Conservation (phyloP, 2,888 invertebrate genomes). For the Leucophenga maculata region DNA sequence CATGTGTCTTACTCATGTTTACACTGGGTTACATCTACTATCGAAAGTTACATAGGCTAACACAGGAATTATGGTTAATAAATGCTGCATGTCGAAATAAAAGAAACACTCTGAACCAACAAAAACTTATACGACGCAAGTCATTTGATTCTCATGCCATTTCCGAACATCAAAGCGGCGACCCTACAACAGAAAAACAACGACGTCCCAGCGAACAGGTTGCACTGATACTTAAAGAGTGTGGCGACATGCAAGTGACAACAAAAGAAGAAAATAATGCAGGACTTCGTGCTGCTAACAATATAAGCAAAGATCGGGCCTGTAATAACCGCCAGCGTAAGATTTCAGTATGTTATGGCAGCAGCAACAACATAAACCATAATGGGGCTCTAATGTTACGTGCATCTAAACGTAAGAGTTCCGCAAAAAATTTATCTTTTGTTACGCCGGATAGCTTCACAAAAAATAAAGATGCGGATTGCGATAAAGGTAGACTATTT, state of each 20-base stretch:
- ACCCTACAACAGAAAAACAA: slow-evolving; percentile 43
- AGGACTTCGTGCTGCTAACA: background rate
- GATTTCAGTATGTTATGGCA: slow-evolving; percentile 69
- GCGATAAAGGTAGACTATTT: slow-evolving; percentile 49
- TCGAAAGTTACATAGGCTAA: slow-evolving; percentile 64
- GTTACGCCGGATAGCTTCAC: slow-evolving; percentile 68
- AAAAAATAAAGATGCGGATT: slow-evolving; percentile 38
- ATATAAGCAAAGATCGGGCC: slow-evolving; percentile 2
- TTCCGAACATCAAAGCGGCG: slow-evolving; percentile 53
- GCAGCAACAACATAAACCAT: slow-evolving; percentile 56
- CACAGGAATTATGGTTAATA: slow-evolving; percentile 51
- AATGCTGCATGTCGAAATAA: slow-evolving; percentile 31
- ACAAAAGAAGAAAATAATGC: slow-evolving; percentile 17
- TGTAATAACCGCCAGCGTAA: slow-evolving; percentile 62
- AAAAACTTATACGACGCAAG: slow-evolving; percentile 74
- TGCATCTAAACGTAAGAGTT: slow-evolving; percentile 50
- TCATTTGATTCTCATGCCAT: slow-evolving; percentile 77
- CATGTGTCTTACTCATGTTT: slow-evolving; percentile 66
- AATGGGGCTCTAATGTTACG: slow-evolving; percentile 15
- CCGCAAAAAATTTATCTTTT: slow-evolving; percentile 68
- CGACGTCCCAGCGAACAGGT: slow-evolving; percentile 85
- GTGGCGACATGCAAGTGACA: slow-evolving; percentile 58
- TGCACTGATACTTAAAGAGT: slow-evolving; percentile 75
- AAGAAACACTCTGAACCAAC: slow-evolving; percentile 31
- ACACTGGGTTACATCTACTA: slow-evolving; percentile 67